Evolutionary conservation across 2,113 vertebrate genomes (phyloP), one percentile per base, ranked within the genome.

Genomic region (Macrotus californicus): DNA sequence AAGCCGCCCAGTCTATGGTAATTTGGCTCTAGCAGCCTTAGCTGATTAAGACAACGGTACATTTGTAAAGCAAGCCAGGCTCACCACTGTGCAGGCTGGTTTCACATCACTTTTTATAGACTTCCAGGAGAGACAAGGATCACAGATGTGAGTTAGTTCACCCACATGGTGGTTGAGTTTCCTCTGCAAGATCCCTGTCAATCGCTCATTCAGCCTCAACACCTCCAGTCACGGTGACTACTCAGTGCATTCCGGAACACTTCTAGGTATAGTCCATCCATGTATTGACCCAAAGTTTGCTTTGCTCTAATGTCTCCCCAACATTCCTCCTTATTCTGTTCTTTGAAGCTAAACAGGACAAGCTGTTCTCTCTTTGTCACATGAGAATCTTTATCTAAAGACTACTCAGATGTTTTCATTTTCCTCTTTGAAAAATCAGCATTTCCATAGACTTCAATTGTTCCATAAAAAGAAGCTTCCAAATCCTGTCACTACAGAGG

Each of bases 341-440:
- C 79, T 95, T 91, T 93, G 89, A 92, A 93, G 95, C 87, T 85
- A 96, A 96, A 92, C 50, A 52, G 39, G 36, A 84, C 92, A 97
- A 93, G 66, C 80, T 94, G 59, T 89, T 94, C 69, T 89, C 43
- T 85, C 18, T 16, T 61, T 95, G 91, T 82, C 77, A 69, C 59
- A 24, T 80, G 52, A 84, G 66, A 94, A 64, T 56, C 41, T 93
- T 86, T 54, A 94, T 66, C 26, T 76, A 46, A 95, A 41, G 64
- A 80, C 39, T 95, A 59, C 14, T n/a, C 31, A 86, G 41, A 88
- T 91, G 29, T 22, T 75, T 85, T 72, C 72, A 64, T 84, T 95
- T 87, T 48, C 26, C 64, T n/a, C 29, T 72, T 95, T 67, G n/a
- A 83, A 87, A 43, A 81, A 3, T 39, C 64, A 36, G 11, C 22